Evolutionary conservation across 2,797 vertebrate species (phyloP).

Genomic region (Alcedo quadribrachys): DNA sequence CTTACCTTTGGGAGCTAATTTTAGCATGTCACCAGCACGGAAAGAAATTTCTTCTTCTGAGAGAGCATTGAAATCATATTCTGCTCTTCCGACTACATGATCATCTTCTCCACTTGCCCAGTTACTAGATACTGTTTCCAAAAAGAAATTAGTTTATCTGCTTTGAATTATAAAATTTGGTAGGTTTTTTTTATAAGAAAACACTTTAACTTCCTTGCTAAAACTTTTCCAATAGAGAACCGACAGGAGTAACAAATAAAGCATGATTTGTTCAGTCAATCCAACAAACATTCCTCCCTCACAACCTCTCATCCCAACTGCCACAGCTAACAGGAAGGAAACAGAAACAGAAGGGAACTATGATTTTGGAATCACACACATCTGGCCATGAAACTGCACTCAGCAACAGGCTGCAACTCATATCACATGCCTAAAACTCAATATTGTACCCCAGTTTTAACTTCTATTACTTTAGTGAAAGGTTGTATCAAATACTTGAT

Average conservation of each 20-base stretch:
- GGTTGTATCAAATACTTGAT: background rate
- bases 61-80: constrained; percentile 91
- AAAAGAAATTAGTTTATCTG: background rate
- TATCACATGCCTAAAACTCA: background rate
- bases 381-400: background rate
- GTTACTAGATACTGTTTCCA: constrained; percentile 69
- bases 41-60: constrained; percentile 95
- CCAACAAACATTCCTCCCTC: background rate
- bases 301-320: background rate
- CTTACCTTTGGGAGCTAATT: constrained; percentile 95
- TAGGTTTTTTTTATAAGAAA: background rate
- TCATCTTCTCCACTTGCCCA: constrained; percentile 96
- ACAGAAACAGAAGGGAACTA: background rate
- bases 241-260: background rate
- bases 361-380: background rate
- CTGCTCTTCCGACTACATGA: constrained; percentile 94
- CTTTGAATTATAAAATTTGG: background rate
- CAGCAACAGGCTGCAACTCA: background rate
- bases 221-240: background rate
- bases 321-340: background rate
- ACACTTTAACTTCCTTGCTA: background rate
- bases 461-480: background rate
- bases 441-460: background rate
- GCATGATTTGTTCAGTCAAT: background rate
- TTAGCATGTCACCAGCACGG: constrained; percentile 91